These are phyloP conservation scores for Phoxinus phoxinus DNA, from an alignment of 2,113 vertebrate species.

Conservation along the genomic window DNA sequence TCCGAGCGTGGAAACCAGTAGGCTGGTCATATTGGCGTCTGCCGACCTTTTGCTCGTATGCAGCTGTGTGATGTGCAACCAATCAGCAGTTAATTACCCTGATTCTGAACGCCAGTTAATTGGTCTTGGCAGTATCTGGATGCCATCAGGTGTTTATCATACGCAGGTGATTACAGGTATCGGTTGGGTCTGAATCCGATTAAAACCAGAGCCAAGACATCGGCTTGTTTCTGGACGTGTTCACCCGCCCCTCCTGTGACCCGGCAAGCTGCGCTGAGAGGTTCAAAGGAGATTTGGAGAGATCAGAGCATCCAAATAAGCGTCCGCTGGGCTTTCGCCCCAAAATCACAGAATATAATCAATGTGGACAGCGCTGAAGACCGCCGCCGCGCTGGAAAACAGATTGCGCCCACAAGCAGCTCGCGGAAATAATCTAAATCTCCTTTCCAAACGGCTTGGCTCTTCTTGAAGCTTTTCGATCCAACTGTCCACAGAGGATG, in stretches of 20 bases:
- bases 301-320: slow-evolving; percentile 13
- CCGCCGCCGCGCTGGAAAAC: slow-evolving; percentile 10
- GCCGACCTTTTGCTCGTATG: not conserved
- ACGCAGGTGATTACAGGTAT: slow-evolving; percentile 31
- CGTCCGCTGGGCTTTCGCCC: not conserved
- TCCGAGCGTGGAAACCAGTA: not conserved
- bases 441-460: slow-evolving; percentile 24
- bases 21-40: not conserved
- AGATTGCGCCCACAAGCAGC: slow-evolving; percentile 9
- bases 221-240: slow-evolving; percentile 14
- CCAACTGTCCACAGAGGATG: slow-evolving; percentile 28
- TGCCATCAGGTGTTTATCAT: slow-evolving; percentile 44
- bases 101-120: slow-evolving; percentile 9
- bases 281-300: not conserved
- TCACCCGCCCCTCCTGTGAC: not conserved
- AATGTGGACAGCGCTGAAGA: slow-evolving; percentile 21
- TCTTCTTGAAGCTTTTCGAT: not conserved
- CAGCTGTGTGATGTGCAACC: slow-evolving; percentile 7
- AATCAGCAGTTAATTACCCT: slow-evolving; percentile 33
- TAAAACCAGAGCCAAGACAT: slow-evolving; percentile 20
- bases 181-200: not conserved
- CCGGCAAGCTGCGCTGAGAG: not conserved
- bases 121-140: slow-evolving; percentile 5
- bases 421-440: slow-evolving; percentile 3
- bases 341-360: slow-evolving; percentile 11